Percentiles rank a stretch among this genome's conserved stretches.
Conservation (phyloP, 1,140 invertebrate genomes). For the Drosophila grimshawi region DNA sequence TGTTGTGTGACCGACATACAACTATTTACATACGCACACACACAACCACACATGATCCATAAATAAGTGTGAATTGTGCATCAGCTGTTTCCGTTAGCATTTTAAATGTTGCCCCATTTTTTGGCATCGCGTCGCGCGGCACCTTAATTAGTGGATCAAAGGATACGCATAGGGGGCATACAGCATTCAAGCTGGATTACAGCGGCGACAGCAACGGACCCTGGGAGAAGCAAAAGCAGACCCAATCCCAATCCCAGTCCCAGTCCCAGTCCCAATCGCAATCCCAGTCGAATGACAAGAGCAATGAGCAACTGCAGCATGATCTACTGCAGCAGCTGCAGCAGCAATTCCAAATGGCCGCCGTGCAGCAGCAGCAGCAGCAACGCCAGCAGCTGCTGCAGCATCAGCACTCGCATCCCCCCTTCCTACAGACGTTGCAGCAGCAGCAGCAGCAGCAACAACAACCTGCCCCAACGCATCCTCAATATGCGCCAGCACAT, state of each 20-base stretch:
- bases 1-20: slow-evolving; percentile 42
- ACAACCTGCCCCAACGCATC: slow-evolving; percentile 34
- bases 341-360: slow-evolving; percentile 67
- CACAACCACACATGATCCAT: neutral
- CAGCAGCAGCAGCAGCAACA: slow-evolving; percentile 57
- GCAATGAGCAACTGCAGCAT: slow-evolving; percentile 67
- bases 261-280: slow-evolving; percentile 10
- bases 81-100: slow-evolving; percentile 36
- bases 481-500: slow-evolving; percentile 38
- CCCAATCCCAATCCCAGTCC: slow-evolving; percentile 31
- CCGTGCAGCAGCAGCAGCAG: slow-evolving; percentile 51
- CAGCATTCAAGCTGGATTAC: slow-evolving; percentile 79
- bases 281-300: slow-evolving; percentile 13
- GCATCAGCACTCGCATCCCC: slow-evolving; percentile 71
- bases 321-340: slow-evolving; percentile 70
- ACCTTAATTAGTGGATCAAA: slow-evolving; percentile 22
- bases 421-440: slow-evolving; percentile 51
- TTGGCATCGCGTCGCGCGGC: slow-evolving; percentile 37
- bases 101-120: slow-evolving; percentile 41
- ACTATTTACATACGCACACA: slow-evolving; percentile 1
- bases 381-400: slow-evolving; percentile 58
- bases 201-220: slow-evolving; percentile 75
- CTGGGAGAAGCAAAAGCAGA: slow-evolving; percentile 77
- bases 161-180: neutral
- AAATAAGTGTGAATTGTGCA: slow-evolving; percentile 40